These are phyloP conservation scores for Synergus gifuensis DNA, from an alignment of 2,888 invertebrate species.

Conservation along the genomic window DNA sequence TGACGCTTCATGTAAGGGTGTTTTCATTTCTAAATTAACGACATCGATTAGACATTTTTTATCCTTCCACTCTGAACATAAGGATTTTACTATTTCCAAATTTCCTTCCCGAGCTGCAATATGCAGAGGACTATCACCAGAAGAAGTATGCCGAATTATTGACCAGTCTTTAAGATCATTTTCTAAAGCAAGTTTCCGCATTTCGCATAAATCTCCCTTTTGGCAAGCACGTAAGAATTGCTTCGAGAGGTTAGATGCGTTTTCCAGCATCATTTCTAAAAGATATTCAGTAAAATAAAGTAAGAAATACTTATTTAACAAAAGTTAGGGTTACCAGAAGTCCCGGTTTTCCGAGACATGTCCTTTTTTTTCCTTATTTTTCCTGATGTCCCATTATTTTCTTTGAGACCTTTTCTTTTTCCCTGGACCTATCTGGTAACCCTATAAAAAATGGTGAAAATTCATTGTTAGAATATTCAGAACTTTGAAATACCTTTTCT, in stretches of 20 bases:
- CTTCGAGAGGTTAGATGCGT: not conserved
- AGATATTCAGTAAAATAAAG: no score
- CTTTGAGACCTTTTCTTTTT: no score
- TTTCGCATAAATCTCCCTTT: slow-evolving; percentile 55
- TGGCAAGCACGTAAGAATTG: slow-evolving; percentile 65
- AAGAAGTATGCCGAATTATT: slow-evolving; percentile 60
- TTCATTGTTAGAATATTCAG: not conserved
- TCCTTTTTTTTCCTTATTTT: no score
- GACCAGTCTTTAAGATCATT: slow-evolving; percentile 66
- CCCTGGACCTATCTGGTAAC: no score
- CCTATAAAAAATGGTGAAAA: no score
- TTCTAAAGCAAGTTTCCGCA: slow-evolving; percentile 16
- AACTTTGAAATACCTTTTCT: not conserved
- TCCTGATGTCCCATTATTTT: no score
- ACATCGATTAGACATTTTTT: slow-evolving; percentile 65
- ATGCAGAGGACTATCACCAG: slow-evolving; percentile 79
- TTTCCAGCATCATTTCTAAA: not conserved
- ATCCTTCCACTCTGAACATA: slow-evolving; percentile 69
- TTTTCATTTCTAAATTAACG: slow-evolving; percentile 81
- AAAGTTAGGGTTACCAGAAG: no score
- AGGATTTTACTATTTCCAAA: slow-evolving; percentile 74
- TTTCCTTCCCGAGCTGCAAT: slow-evolving; percentile 80
- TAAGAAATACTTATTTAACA: no score
- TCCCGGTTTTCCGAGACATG: no score
- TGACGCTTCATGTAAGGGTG: slow-evolving; percentile 82